Conservation (phyloP, 2,113 vertebrate species). For the Perca fluviatilis region DNA sequence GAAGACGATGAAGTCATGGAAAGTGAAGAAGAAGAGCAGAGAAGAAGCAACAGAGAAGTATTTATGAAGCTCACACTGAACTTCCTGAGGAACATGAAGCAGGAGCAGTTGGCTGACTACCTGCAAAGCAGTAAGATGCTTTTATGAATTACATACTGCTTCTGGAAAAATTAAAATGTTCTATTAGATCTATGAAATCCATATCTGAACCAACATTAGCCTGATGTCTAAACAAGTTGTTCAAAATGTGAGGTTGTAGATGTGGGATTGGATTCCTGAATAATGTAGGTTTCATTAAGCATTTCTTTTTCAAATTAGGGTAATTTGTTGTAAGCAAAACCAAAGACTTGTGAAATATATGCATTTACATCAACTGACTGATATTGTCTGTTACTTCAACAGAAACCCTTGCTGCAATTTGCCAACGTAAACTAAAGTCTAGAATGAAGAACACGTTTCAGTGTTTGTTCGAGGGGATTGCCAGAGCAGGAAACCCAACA, state of each 20-base stretch:
- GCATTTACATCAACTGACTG: neutral
- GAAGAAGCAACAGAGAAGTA: neutral
- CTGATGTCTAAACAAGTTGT: neutral
- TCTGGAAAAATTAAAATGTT: neutral
- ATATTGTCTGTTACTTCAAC: neutral
- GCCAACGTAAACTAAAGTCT: slow-evolving; percentile 35
- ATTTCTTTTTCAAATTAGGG: neutral
- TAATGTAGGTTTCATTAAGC: neutral
- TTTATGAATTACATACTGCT: neutral
- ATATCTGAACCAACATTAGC: neutral
- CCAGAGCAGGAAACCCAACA: slow-evolving; percentile 23
- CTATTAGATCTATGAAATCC: neutral
- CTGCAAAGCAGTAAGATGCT: slow-evolving; percentile 47
- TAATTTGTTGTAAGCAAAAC: neutral
- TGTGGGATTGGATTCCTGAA: neutral
- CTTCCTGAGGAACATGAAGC: slow-evolving; percentile 43
- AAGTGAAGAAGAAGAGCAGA: slow-evolving; percentile 6
- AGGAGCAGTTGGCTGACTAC: slow-evolving; percentile 36
- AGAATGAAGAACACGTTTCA: slow-evolving; percentile 36
- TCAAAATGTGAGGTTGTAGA: neutral
- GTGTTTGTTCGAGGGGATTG: slow-evolving; percentile 43
- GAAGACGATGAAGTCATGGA: neutral
- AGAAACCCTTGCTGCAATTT: slow-evolving; percentile 16
- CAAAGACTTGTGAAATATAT: neutral
- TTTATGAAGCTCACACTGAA: slow-evolving; percentile 35